A percentile compares a stretch with the other conserved stretches of the same genome.
Conservation (phyloP, 2,888 invertebrate genomes). For the Artemia sinica region DNA sequence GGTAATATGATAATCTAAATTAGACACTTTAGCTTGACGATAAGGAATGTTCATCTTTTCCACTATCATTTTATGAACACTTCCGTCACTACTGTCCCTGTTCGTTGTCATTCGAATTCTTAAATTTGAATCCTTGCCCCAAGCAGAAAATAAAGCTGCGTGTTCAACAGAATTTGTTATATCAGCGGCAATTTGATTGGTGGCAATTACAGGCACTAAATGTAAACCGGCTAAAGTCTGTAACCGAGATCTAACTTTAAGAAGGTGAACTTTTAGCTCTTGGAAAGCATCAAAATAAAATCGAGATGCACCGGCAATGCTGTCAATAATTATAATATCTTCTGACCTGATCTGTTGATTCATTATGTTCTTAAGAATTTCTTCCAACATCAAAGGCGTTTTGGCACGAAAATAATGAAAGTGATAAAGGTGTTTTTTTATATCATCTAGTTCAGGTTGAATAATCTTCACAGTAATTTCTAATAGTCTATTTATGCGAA, state of each 20-base stretch:
- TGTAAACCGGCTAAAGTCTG: neutral
- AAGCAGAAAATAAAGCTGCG: too few species aligned
- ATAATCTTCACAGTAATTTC: neutral
- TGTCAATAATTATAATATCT: neutral
- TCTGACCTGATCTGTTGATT: neutral
- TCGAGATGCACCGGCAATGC: constrained; percentile 11
- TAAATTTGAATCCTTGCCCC: too few species aligned
- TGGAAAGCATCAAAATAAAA: constrained; percentile 1
- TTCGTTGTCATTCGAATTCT: too few species aligned
- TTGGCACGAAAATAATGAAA: neutral
- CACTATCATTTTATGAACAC: too few species aligned
- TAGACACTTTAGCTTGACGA: too few species aligned
- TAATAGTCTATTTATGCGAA: neutral
- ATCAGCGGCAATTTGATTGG: neutral
- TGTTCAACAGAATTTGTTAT: neutral
- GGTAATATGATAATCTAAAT: too few species aligned
- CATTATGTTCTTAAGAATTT: neutral
- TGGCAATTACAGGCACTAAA: neutral
- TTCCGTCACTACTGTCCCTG: too few species aligned
- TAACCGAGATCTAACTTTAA: neutral
- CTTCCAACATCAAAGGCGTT: neutral
- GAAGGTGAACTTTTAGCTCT: constrained; percentile 1
- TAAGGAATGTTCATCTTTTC: too few species aligned
- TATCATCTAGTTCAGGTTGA: neutral
- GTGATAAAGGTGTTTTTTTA: neutral